Evolutionary conservation across 2,888 invertebrate species (phyloP).

Genomic region (Drosophila pegasa): DNA sequence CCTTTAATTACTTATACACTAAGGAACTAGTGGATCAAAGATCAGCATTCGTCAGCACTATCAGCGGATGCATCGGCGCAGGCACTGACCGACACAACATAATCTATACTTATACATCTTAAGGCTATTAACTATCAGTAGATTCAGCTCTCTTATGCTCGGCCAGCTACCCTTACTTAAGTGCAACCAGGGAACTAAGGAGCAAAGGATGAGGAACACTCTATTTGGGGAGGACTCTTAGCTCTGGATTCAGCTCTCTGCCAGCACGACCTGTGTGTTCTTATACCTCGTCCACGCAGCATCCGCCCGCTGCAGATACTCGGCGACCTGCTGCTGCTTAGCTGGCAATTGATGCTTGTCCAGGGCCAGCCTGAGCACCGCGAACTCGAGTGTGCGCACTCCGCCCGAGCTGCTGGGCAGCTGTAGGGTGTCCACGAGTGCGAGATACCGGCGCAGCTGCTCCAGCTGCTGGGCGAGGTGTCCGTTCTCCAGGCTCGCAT

Average conservation of each 20-base stretch:
- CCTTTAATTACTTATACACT: too few relatives aligned
- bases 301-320: constrained; percentile 56
- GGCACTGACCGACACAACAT: too few relatives aligned
- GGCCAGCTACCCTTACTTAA: too few relatives aligned
- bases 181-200: too few relatives aligned
- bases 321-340: constrained; percentile 53
- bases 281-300: constrained; percentile 61
- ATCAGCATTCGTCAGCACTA: too few relatives aligned
- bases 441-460: constrained; percentile 59
- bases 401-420: constrained; percentile 34
- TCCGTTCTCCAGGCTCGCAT: constrained; percentile 37
- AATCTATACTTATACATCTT: too few relatives aligned
- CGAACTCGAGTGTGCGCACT: constrained; percentile 63
- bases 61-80: too few relatives aligned
- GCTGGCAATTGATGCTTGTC: constrained; percentile 60
- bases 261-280: constrained; percentile 58
- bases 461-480: constrained; percentile 47
- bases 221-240: too few relatives aligned
- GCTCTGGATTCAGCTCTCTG: constrained; percentile 31
- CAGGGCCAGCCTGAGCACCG: constrained; percentile 65
- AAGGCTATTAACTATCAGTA: too few relatives aligned
- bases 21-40: too few relatives aligned
- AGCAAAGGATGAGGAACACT: not conserved
- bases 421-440: constrained; percentile 54
- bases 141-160: too few relatives aligned